A percentile compares a stretch with the other conserved stretches of the same genome.
phyloP scores from a whole-genome alignment of 2,888 invertebrate species.

The Agriopis aurantiaria region DNA sequence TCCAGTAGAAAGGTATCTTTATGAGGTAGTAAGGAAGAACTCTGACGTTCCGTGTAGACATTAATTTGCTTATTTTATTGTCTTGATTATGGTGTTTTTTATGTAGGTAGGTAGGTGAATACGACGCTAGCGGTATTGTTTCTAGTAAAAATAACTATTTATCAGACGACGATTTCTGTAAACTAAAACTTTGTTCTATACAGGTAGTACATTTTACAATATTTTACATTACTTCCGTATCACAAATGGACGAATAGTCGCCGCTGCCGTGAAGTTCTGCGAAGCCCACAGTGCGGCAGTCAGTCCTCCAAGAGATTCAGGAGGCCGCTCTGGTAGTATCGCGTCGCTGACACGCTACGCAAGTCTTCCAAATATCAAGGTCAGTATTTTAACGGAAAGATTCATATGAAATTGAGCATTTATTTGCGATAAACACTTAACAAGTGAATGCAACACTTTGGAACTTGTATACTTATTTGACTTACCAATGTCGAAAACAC shows the following conservation, averaged over 20 bases:
- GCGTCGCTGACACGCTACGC: constrained; percentile 56
- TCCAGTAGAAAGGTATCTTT: not conserved
- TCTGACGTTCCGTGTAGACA: not conserved
- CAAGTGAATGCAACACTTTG: constrained; percentile 69
- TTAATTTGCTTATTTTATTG: not conserved
- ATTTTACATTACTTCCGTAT: constrained; percentile 27
- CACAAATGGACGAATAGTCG: constrained; percentile 15
- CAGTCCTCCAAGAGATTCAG: constrained; percentile 66
- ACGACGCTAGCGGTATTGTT: not conserved
- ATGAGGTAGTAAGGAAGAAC: not conserved
- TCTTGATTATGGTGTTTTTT: not conserved
- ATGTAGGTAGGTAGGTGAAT: not conserved
- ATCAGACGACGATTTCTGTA: not conserved
- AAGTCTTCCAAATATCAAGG: constrained; percentile 73
- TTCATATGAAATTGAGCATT: constrained; percentile 74
- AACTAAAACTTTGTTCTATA: constrained; percentile 2
- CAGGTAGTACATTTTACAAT: constrained; percentile 18
- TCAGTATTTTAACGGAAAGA: constrained; percentile 74
- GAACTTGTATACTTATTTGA: constrained; percentile 82
- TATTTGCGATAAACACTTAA: constrained; percentile 81
- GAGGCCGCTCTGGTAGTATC: constrained; percentile 57
- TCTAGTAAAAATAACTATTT: not conserved
- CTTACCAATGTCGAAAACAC: constrained; percentile 75
- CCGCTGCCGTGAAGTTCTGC: constrained; percentile 25
- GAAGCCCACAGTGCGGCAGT: constrained; percentile 35